Base-by-base conservation (phyloP, 2,888 invertebrate genomes). In the Dermolepida albohirtum region DNA sequence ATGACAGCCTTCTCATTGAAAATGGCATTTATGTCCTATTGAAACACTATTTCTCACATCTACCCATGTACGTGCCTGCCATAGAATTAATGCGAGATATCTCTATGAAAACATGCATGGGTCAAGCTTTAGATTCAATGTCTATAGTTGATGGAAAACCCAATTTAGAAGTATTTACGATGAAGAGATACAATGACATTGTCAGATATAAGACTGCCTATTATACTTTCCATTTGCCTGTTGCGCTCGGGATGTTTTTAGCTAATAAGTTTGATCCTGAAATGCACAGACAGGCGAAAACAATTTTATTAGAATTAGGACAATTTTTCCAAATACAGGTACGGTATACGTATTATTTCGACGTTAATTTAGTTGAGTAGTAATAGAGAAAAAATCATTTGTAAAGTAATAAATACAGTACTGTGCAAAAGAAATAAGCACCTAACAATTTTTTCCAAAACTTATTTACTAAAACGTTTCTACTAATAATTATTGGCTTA, bases 251-350 rank as follows among this genome's bases (percentile, higher is more conserved):
- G 1, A 91, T 99, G 89, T 89, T 93, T 78, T 90, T 98, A 88
- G 89, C 93, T 72, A 91, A 92, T 81, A 87, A 81, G 52, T 89
- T 88, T 52, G 95, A 96, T 81, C 87, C 89, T 1, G 93, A 94
- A 80, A 89, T 91, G 64, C 94, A 95, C 77, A 87, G 92, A 70
- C 93, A 95, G 81, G 94, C 95, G 0, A 93, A 94, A 82, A 91
- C 89, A 0, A 93, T 98, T 74, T 84, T 97, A 0, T 80, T 97
- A 43, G 92, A 96, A 84, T 96, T 98, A 90, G 98, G 98, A 39
- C 93, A 95, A 77, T 95, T 96, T 81, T 98, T 92, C 84, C 98
- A 98, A 88, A 93, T 96, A 49, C 96, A 96, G 86, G 95, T 92
- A 78, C 73, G 76, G 17, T 51, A 62, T 49, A 22, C 22, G 4